Percentiles rank a stretch among this genome's conserved stretches.
Evolutionary conservation across 1,140 invertebrate genomes (phyloP).

Genomic region (Saccostrea echinata): DNA sequence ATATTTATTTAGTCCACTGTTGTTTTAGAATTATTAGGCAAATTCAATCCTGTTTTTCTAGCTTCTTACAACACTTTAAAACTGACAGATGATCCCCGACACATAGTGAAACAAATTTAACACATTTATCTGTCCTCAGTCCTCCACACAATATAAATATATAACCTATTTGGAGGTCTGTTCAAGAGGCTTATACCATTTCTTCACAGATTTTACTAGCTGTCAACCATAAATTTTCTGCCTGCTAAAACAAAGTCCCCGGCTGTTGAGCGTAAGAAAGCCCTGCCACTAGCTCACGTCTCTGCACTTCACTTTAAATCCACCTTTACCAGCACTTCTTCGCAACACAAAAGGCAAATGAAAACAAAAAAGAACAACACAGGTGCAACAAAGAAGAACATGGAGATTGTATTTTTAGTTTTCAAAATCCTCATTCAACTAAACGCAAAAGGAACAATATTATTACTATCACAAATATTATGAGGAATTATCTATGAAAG

Average conservation of each 20-base stretch:
- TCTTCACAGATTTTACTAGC: background rate
- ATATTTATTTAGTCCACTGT: constrained; percentile 23
- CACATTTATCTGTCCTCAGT: constrained; percentile 16
- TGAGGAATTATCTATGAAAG: constrained; percentile 11
- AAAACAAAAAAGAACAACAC: constrained; percentile 7
- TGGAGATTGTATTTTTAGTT: background rate
- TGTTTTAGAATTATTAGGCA: constrained; percentile 33
- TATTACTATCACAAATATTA: constrained; percentile 11
- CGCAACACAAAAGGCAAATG: constrained; percentile 19
- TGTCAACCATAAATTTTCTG: background rate
- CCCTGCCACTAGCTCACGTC: background rate
- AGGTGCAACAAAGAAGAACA: constrained; percentile 23
- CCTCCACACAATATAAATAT: background rate
- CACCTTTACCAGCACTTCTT: constrained; percentile 1
- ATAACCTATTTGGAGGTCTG: background rate
- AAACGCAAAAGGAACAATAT: constrained; percentile 2
- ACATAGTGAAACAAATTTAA: background rate
- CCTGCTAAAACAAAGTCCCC: constrained; percentile 20
- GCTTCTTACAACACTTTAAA: background rate
- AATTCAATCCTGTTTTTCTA: background rate
- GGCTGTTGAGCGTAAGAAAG: background rate
- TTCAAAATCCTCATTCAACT: background rate
- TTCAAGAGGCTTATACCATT: constrained; percentile 5
- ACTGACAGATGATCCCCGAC: background rate
- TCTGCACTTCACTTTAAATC: constrained; percentile 32